These are phyloP conservation scores for Epirrita christyi DNA, from an alignment of 2,888 invertebrate genomes.

Conservation along the genomic window DNA sequence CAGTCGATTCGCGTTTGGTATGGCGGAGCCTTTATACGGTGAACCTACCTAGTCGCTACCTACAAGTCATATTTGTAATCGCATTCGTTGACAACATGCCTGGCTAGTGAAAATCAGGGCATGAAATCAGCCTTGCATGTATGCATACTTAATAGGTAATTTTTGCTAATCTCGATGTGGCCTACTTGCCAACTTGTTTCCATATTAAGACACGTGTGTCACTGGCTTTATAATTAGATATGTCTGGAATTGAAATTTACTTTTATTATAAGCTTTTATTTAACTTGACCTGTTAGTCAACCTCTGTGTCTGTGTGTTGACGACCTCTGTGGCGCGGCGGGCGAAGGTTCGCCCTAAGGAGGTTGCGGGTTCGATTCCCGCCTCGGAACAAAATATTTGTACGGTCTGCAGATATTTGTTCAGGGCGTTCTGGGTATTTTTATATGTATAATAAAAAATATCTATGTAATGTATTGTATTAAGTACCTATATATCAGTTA, in stretches of 20 bases:
- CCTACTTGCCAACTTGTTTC: conserved; percentile 33
- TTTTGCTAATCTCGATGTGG: conserved; percentile 33
- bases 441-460: too few species aligned
- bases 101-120: conserved; percentile 14
- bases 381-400: too few species aligned
- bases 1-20: background rate
- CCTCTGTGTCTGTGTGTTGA: too few species aligned
- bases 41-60: background rate
- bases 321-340: too few species aligned
- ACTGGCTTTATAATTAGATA: conserved; percentile 28
- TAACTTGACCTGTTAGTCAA: too few species aligned
- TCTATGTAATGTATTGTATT: too few species aligned
- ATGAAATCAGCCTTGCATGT: conserved; percentile 11
- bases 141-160: conserved; percentile 26
- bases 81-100: conserved; percentile 1
- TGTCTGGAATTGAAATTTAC: conserved; percentile 4
- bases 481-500: too few species aligned
- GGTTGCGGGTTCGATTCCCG: too few species aligned
- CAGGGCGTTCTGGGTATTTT: too few species aligned
- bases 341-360: too few species aligned
- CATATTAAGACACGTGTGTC: conserved; percentile 28
- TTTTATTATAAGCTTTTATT: too few species aligned
- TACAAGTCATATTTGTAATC: background rate
- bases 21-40: background rate
- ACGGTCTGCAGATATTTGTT: too few species aligned